Evolutionary conservation across 2,113 vertebrate species (phyloP), one percentile per base, ranked within the genome.

Genomic region (Ifrita kowaldi): DNA sequence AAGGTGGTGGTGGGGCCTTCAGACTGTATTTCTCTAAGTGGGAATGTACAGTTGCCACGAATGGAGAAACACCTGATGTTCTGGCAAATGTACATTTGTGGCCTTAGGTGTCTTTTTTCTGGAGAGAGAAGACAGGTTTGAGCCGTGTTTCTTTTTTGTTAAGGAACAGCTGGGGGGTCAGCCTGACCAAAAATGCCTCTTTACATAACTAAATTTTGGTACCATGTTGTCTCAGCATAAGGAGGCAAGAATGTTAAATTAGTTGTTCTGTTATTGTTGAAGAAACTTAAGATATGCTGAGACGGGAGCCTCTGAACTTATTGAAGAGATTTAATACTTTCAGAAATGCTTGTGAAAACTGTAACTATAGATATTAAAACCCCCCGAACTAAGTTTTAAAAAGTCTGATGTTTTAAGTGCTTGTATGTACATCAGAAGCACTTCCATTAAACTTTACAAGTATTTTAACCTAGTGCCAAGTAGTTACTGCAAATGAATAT

Each of bases 401-500:
- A 97, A 96, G 75, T 95, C 84, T 95, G 97, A 95, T 98, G 88
- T 97, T 98, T 94, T 94, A 94, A 98, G 91, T 98, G 96, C 93
- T 97, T 95, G 94, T 98, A 76, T 97, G 96, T 98, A 84, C 86
- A 96, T 97, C 87, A 85, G 96, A 98, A 98, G 96, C 96, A 96
- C 96, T 97, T 97, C 91, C 90, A 92, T 95, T 97, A 96, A 97
- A 96, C 95, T 98, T 98, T 96, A 95, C 96, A 97, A 96, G 91
- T 97, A 96, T 84, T 93, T 95, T 98, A 98, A 98, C 97, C 96
- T 97, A 97, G 98, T 98, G 98, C 98, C 99, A 98, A 98, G 98
- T 97, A 98, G 97, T 98, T 98, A 97, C 96, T 98, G 96, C 97
- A 98, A 97, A 97, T 98, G 97, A 97, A 95, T 97, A 87, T 97